Evolutionary conservation across 2,888 invertebrate species (phyloP), one percentile per base, ranked within the genome.

Genomic region (Oscheius sp.): DNA sequence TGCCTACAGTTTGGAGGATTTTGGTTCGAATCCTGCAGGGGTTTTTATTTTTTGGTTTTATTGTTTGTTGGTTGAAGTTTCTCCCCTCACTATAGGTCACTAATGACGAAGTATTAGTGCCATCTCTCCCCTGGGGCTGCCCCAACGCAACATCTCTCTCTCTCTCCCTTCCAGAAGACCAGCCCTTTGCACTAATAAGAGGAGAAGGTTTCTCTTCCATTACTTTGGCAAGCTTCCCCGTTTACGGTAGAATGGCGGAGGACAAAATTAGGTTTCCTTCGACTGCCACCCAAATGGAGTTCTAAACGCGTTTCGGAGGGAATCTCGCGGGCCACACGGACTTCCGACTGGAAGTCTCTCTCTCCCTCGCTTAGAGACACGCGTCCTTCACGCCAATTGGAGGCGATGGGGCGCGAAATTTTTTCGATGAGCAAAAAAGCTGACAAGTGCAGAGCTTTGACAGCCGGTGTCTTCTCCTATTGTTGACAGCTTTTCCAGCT

Each of bases 251-350:
- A 61, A 61, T 45, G 61, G 61, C 55, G n/a, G 27, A 12, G 12
- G 39, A 10, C 50, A 15, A 61, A 61, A 61, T 61, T 61, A 45
- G 45, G 61, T 61, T 61, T 61, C 45, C 45, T 61, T 33, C 55
- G 55, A 37, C 55, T 29, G 45, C 61, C 61, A n/a, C n/a, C n/a
- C n/a, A 61, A 61, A 61, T 61, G 61, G 61, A 61, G 31, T 61
- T 42, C 27, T 58, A 55, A 55, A 55, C 55, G 55, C 33, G 33
- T 55, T 39, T 58, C 33, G 55, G 37, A 37, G 37, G 20, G 27
- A 12, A 42, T n/a, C 17, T 17, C 42, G 42, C 25, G 27, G 52
- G n/a, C 15, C 48, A 8, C 8, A 37, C 37, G 48, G 6, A 3
- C 25, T 52, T 27, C 52, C 52, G 29, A 3, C 29, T 3, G 12